Evolutionary conservation across 2,888 invertebrate genomes (phyloP).

Genomic region (Drosophila prolongata): DNA sequence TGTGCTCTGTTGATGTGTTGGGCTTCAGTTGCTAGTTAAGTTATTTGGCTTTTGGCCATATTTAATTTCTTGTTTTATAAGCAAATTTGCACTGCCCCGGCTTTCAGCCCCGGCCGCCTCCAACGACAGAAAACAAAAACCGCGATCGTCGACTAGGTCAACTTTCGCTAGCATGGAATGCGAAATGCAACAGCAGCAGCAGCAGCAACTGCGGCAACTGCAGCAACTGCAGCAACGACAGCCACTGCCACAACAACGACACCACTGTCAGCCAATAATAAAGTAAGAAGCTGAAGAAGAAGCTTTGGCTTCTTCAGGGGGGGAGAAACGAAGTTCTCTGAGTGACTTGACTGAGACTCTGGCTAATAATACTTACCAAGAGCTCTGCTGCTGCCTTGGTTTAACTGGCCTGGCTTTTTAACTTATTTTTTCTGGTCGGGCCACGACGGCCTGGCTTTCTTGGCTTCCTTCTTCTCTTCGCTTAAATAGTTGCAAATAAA

Average conservation of each 20-base stretch:
- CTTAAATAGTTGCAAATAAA: slow-evolving; percentile 78
- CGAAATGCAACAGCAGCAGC: slow-evolving; percentile 66
- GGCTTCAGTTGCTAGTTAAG: slow-evolving; percentile 48
- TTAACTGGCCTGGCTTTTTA: slow-evolving; percentile 13
- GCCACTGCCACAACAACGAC: slow-evolving; percentile 51
- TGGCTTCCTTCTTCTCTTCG: slow-evolving; percentile 56
- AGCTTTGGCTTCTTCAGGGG: slow-evolving; percentile 1
- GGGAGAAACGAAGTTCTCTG: slow-evolving; percentile 64
- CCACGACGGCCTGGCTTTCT: slow-evolving; percentile 24
- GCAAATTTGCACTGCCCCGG: slow-evolving; percentile 71
- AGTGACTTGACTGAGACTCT: slow-evolving; percentile 72
- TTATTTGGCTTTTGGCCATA: slow-evolving; percentile 70
- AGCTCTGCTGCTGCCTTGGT: slow-evolving; percentile 50
- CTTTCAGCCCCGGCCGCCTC: slow-evolving; percentile 31
- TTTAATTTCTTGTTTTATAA: slow-evolving; percentile 80
- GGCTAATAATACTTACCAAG: slow-evolving; percentile 73
- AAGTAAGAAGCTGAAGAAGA: slow-evolving; percentile 59
- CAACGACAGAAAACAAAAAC: slow-evolving; percentile 47
- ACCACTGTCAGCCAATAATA: slow-evolving; percentile 79
- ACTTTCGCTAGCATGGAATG: slow-evolving; percentile 82
- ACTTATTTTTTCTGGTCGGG: neutral
- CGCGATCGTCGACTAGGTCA: slow-evolving; percentile 80
- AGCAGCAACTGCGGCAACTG: slow-evolving; percentile 14
- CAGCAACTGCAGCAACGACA: slow-evolving; percentile 31
- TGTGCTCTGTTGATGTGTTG: slow-evolving; percentile 63